These are phyloP conservation scores for Clivina fossor DNA, from an alignment of 2,888 invertebrate species.

Conservation along the genomic window DNA sequence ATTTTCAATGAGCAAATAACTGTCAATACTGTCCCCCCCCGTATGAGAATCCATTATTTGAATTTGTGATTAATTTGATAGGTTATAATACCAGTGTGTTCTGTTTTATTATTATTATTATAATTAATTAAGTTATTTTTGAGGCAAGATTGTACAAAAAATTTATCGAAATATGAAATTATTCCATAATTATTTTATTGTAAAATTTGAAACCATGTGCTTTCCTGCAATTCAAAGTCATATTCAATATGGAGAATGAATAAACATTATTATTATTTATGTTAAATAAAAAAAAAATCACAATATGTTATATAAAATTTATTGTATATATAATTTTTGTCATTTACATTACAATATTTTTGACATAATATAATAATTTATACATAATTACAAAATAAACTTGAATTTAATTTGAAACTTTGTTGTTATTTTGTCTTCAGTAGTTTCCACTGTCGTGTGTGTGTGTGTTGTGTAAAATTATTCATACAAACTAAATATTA, in stretches of 20 bases:
- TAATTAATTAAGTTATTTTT: neutral
- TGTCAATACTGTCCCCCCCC: no score
- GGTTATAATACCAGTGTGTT: conserved; percentile 29
- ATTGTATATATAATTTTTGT: conserved; percentile 14
- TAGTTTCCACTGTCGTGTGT: no score
- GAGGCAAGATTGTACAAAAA: conserved; percentile 7
- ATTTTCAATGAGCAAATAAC: conserved; percentile 9
- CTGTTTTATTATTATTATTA: conserved; percentile 20
- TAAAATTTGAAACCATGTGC: no score
- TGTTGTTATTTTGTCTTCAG: neutral
- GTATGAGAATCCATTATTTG: conserved; percentile 10
- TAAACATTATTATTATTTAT: neutral
- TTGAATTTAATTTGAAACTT: conserved; percentile 7
- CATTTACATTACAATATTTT: conserved; percentile 15
- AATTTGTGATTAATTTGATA: conserved; percentile 23
- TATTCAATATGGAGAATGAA: neutral
- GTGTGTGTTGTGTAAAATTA: no score
- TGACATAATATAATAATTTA: conserved; percentile 16
- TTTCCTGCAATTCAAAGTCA: neutral
- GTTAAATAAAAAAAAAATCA: neutral
- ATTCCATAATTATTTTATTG: neutral
- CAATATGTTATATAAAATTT: conserved; percentile 12
- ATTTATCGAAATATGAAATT: neutral
- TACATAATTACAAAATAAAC: conserved; percentile 16
- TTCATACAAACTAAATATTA: no score